A percentile compares a stretch with the other conserved stretches of the same genome.
Evolutionary conservation across 1,140 invertebrate species (phyloP).

Genomic region (Drepana arcuata): DNA sequence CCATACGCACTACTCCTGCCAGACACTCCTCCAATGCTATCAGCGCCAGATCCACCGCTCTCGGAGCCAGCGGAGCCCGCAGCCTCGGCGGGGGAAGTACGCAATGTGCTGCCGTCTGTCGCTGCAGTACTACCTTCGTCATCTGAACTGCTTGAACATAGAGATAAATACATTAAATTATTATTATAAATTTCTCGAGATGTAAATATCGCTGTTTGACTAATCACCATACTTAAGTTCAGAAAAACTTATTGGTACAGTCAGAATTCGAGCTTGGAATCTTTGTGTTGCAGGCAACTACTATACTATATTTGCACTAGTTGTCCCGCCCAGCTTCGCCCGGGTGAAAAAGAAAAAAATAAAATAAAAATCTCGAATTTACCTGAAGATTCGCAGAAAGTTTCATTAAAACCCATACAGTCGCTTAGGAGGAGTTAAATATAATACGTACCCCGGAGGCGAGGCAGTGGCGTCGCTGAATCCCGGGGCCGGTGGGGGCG

Average conservation of each 20-base stretch:
- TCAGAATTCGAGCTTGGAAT: no score
- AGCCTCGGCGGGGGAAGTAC: constrained; percentile 90
- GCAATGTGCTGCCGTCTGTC: constrained; percentile 91
- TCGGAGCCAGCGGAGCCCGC: constrained; percentile 85
- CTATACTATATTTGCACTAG: no score
- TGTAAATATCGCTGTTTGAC: no score
- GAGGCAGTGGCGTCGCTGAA: constrained; percentile 51
- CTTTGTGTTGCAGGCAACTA: no score
- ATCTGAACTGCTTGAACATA: constrained; percentile 76
- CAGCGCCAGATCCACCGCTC: constrained; percentile 90
- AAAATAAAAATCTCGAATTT: no score
- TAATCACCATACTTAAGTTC: no score
- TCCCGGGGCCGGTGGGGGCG: constrained; percentile 40
- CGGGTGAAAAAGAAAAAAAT: no score
- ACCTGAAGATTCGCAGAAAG: no score
- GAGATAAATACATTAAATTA: not conserved
- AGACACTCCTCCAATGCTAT: constrained; percentile 92
- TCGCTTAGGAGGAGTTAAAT: no score
- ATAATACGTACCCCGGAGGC: constrained; percentile 37
- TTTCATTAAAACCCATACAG: no score
- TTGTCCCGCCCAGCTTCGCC: no score
- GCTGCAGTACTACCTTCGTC: constrained; percentile 96
- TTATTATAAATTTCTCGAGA: not conserved
- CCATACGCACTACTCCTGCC: constrained; percentile 92
- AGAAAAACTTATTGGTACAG: no score